Evolutionary conservation across 1,140 invertebrate genomes (phyloP), one percentile per base, ranked within the genome.

Genomic region (Marisa cornuarietis): DNA sequence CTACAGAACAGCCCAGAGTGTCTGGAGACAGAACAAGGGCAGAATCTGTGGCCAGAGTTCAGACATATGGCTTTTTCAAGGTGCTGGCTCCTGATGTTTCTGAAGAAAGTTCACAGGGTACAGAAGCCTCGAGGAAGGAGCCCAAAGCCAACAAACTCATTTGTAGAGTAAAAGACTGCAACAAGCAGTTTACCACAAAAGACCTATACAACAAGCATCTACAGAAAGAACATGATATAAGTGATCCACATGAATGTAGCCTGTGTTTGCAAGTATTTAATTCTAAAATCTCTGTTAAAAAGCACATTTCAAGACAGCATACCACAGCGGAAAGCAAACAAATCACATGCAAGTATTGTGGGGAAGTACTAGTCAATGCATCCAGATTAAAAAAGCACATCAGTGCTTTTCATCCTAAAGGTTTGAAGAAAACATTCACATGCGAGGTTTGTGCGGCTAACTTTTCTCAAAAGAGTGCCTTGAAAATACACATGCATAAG

Each of bases 381-480:
- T 20, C 20, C 3, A 63, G 58, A 8, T 20, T 76, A 22, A 76
- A 76, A 63, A 14, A 49, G 18, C 74, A 76, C 74, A 76, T 76
- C 74, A 76, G 51, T 13, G 74, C 74, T 22, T 7, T 31, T 13
- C 74, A 76, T 49, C 74, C 74, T 8, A 61, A 63, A 11, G 74
- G 74, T 1, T 63, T 63, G 18, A 76, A 76, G 74, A 63, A 20
- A 63, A 42, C 61, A 8, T 62, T 49, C 24, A 42, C 31, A 22
- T 76, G 74, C 62, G 74, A 76, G 58, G 61, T 65, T 31, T 76
- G 74, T 49, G 58, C 74, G 14, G 42, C 31, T 26, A 76, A 61
- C 31, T 76, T 63, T 49, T 9, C 61, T 18, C 24, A 18, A 14
- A 61, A 61, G 58, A n/a, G 74, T 22, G 74, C 49, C 49, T n/a